These are phyloP conservation scores for Zelostemma sp. DNA, from an alignment of 1,140 invertebrate species.

Conservation along the genomic window DNA sequence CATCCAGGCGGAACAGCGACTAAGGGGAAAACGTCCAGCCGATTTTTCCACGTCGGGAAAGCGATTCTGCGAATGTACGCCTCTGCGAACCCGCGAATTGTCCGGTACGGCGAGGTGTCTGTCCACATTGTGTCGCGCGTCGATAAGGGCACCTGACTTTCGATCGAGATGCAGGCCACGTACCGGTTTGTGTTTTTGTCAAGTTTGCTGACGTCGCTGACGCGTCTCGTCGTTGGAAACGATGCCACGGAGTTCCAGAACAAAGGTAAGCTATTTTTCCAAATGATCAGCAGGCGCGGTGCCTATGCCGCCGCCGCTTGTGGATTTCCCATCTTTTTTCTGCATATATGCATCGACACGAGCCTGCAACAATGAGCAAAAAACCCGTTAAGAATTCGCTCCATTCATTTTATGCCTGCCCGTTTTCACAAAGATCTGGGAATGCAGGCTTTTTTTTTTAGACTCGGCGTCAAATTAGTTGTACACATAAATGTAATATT, in stretches of 20 bases:
- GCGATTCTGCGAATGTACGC: conserved; percentile 3
- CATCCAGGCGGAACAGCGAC: neutral
- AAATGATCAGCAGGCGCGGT: conserved; percentile 45
- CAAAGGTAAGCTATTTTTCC: conserved; percentile 57
- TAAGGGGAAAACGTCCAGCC: too few relatives aligned
- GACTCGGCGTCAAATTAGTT: too few relatives aligned
- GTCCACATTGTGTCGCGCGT: conserved; percentile 29
- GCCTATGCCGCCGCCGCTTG: conserved; percentile 18
- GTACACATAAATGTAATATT: too few relatives aligned
- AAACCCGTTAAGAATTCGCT: too few relatives aligned
- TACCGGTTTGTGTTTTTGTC: conserved; percentile 53
- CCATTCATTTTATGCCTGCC: too few relatives aligned
- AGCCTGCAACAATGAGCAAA: too few relatives aligned
- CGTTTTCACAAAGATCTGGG: too few relatives aligned
- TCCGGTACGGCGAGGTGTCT: conserved; percentile 13
- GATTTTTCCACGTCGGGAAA: too few relatives aligned
- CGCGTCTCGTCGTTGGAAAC: conserved; percentile 48
- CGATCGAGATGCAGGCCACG: conserved; percentile 53
- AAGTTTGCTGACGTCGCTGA: conserved; percentile 56
- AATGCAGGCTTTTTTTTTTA: too few relatives aligned
- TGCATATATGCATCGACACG: too few relatives aligned
- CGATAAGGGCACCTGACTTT: conserved; percentile 41
- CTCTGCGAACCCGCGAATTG: conserved; percentile 16
- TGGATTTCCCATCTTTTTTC: neutral
- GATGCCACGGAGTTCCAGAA: conserved; percentile 53